Base-by-base conservation (phyloP, 35 echinoderm and acorn worm species). In the Ophiothrix spiculata region DNA sequence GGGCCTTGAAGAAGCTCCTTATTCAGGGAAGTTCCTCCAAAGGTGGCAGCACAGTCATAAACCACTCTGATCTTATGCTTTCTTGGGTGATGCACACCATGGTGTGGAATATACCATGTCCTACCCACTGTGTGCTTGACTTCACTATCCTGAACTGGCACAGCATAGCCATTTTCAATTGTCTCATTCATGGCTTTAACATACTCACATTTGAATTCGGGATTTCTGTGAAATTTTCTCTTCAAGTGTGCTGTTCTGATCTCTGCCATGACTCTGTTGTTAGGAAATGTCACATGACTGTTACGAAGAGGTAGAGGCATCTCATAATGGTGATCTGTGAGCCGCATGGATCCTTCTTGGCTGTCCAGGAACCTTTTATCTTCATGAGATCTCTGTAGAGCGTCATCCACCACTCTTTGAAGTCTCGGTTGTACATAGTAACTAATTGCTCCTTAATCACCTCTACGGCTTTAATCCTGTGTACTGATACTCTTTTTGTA, bases 11-110 rank as follows among this genome's bases (percentile, higher is more conserved):
- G 39, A 35, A 95, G 75, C 32, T 80, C 23, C 39, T 87, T 83
- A 35, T 95, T 95, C 4, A 95, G 34, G 19, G 85, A 95, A n/a
- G 76, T 40, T 34, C 89, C 93, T 87, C 46, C 17, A 78, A 42
- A 94, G 36, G 75, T 89, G 34, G 84, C 92, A 40, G 78, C 38
- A 81, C 84, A 90, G 37, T 90, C 92, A 87, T 89, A 94, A n/a
- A 94, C 88, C 25, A 87, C 92, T 49, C 88, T 77, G 28, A 90
- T 56, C 15, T 90, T 90, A 0, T 40, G 46, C n/a, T 94, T 94
- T 74, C 78, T 77, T 40, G 88, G 88, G 40, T 94, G 88, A 33
- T 76, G 45, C 31, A 94, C 79, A 31, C 79, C 88, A 79, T 91
- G 88, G 64, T 87, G 92, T 6, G 88, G 92, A 36, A 93, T 32